Base-by-base conservation (phyloP, 2,797 vertebrate species). In the Orestias chungarensis region DNA sequence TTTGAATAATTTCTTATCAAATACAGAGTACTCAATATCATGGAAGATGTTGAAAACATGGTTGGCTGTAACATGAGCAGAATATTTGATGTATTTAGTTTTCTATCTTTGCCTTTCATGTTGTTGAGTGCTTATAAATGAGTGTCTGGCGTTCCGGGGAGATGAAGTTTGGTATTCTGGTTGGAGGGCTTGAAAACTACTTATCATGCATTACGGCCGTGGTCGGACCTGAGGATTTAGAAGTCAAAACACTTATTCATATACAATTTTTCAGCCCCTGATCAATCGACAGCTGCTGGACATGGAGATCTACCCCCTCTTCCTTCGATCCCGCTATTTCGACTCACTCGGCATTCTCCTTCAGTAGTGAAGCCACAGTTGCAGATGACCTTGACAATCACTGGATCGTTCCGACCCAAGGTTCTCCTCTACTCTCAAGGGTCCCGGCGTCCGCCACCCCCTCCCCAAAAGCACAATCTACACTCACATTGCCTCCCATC, bases 161-260 rank as follows among this genome's bases (percentile, higher is more conserved):
- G 89, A 90, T 85, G 82, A 91, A 84, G 86, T 89, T 92, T 91
- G 89, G 89, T 92, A 91, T 92, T 93, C 92, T 88, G 90, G 86
- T 89, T 90, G 83, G 91, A 92, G 89, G 89, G 88, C 87, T 62
- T 87, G 83, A 92, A 91, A 90, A 86, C 92, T 93, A 92, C 92
- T 93, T 93, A 93, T 93, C 92, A 93, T 93, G 92, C 91, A 93
- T 93, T 93, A 92, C 91, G 80, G 90, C 80, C 88, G 82, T 82
- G 88, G 88, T 91, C 87, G 87, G 93, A 94, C 91, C 88, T 87
- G 90, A 88, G 82, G 91, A 95, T 94, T 93, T 93, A 88, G 90
- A 93, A 93, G 91, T 94, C 92, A 93, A 93, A 93, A 92, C 89
- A 91, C 88, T 92, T 91, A 90, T 92, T 92, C 90, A 93, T 90